Base-by-base conservation (phyloP, 1,140 invertebrate genomes). In the Nilaparvata lugens region DNA sequence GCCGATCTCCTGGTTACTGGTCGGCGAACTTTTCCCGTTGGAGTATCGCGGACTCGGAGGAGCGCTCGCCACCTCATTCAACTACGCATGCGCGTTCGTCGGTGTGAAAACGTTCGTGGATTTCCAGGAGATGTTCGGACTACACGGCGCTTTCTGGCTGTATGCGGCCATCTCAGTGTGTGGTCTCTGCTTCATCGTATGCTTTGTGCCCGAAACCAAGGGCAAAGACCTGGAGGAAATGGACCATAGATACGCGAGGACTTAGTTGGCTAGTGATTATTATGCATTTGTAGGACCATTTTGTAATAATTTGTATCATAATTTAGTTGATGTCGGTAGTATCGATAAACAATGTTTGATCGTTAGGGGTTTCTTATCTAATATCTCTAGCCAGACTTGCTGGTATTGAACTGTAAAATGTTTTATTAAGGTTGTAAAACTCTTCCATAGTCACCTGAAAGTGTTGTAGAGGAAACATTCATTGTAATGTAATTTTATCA, bases 131-230 rank as follows among this genome's bases (percentile, higher is more conserved):
- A 71, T 80, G 9, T 77, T 94, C 38, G 89, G 89, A 1, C 70
- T 91, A 11, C 82, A 89, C 68, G 89, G 88, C 7, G 83, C 89
- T 0, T 96, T 94, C 71, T 94, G 91, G 88, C 77, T 93, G 62
- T 96, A 94, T 70, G 85, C 91, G 2, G 88, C 83, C 2, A 82
- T 95, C 63, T 87, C 90, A 0, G 81, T 92, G 1, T 79, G 88
- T 61, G 91, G 91, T 21, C 76, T 93, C 1, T 81, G 92, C 57
- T 90, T 95, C 71, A 83, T 94, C 6, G 84, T 88, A 1, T 82
- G 88, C 59, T 89, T 88, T 68, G 88, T 96, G 3, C 93, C 92
- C 0, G 93, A 96, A 73, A 95, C 93, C 1, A 93, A 91, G 72
- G 91, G 91, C 0, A 83, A 84, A 52, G 86, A 86, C 66, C 80